Percentiles rank a stretch among this genome's conserved stretches.
phyloP scores from a whole-genome alignment of 2,113 vertebrate genomes.

The Seriola aureovittata region DNA sequence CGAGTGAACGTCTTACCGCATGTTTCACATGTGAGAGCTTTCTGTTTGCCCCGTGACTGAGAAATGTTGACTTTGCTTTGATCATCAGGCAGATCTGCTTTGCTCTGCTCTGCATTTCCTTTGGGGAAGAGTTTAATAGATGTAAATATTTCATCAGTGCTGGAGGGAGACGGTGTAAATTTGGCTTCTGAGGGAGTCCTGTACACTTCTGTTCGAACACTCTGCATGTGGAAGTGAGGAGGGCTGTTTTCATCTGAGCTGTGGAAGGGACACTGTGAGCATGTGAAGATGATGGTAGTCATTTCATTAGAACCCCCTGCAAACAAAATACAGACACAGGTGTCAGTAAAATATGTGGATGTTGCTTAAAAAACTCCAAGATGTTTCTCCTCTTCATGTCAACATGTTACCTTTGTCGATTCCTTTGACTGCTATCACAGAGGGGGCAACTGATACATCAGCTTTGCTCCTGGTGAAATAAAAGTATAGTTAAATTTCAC shows the following conservation, averaged over 20 bases:
- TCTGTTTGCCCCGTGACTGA: slow-evolving; percentile 21
- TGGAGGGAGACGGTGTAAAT: slow-evolving; percentile 62
- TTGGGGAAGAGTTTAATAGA: slow-evolving; percentile 75
- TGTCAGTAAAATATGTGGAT: not conserved
- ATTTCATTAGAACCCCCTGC: slow-evolving; percentile 57
- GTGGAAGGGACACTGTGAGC: slow-evolving; percentile 76
- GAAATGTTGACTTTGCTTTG: not conserved
- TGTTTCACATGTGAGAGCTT: slow-evolving; percentile 75
- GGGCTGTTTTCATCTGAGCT: slow-evolving; percentile 41
- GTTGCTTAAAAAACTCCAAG: not conserved
- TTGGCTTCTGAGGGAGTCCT: slow-evolving; percentile 36
- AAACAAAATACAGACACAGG: not conserved
- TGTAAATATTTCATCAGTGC: slow-evolving; percentile 78
- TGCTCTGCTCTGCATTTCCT: not conserved
- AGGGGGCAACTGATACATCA: slow-evolving; percentile 27
- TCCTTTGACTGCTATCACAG: slow-evolving; percentile 74
- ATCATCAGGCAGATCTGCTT: not conserved
- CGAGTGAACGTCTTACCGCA: slow-evolving; percentile 89
- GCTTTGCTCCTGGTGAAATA: slow-evolving; percentile 47
- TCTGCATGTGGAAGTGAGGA: slow-evolving; percentile 80
- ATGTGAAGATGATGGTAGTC: slow-evolving; percentile 77
- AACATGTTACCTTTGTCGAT: slow-evolving; percentile 63
- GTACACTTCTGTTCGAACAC: slow-evolving; percentile 60
- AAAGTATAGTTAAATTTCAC: not conserved
- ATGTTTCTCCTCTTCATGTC: not conserved